These are phyloP conservation scores for Drosophila parabipectinata DNA, from an alignment of 1,140 invertebrate genomes.

Conservation along the genomic window DNA sequence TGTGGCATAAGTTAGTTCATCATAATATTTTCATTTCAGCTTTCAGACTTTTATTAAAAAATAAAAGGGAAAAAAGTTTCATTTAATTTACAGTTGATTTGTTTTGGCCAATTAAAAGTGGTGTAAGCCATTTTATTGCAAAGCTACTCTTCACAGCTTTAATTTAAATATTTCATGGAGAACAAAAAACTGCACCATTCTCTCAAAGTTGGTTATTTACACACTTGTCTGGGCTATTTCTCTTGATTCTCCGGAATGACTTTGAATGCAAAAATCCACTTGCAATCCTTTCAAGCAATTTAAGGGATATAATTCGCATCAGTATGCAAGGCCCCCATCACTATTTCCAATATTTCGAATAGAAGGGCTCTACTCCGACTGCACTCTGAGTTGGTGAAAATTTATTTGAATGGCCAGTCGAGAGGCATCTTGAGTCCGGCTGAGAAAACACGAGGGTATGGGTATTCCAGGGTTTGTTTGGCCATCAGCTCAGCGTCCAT, in stretches of 20 bases:
- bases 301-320: slow-evolving; percentile 5
- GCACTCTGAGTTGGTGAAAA: slow-evolving; percentile 26
- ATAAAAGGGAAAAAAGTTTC: slow-evolving; percentile 6
- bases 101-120: slow-evolving; percentile 23
- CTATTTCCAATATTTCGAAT: background rate
- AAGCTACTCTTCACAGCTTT: background rate
- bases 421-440: slow-evolving; percentile 21
- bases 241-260: background rate
- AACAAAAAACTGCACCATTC: background rate
- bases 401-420: slow-evolving; percentile 37
- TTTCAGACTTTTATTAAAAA: background rate
- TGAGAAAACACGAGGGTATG: background rate
- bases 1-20: slow-evolving; percentile 16
- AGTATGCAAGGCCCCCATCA: background rate
- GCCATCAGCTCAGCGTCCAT: slow-evolving; percentile 21
- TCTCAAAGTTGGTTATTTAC: background rate
- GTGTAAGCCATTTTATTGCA: slow-evolving; percentile 20
- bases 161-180: background rate
- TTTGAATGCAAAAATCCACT: slow-evolving; percentile 8
- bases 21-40: slow-evolving; percentile 18
- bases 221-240: background rate
- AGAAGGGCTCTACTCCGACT: background rate
- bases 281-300: slow-evolving; percentile 12
- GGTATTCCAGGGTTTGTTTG: slow-evolving; percentile 5
- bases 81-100: slow-evolving; percentile 27